Evolutionary conservation across 1,140 invertebrate genomes (phyloP).

Genomic region (Platorchestia sp.): DNA sequence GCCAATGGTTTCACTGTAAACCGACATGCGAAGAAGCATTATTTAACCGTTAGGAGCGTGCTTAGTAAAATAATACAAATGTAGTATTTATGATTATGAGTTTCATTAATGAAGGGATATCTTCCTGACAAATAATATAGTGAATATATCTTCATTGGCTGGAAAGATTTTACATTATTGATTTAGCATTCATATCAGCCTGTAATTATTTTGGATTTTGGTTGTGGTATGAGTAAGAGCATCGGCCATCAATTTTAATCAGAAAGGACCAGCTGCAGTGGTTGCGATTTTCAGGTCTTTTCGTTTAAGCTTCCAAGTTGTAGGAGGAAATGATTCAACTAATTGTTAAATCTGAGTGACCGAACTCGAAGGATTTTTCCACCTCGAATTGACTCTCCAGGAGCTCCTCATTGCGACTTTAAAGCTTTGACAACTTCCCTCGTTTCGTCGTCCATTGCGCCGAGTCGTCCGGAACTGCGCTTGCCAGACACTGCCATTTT

Average conservation of each 20-base stretch:
- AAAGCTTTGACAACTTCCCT: not conserved
- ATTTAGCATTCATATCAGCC: not conserved
- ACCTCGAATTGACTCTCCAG: not conserved
- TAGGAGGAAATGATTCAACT: not conserved
- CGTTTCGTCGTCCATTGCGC: not conserved
- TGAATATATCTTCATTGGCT: no score
- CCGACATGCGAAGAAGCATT: no score
- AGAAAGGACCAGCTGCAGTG: not conserved
- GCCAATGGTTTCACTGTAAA: no score
- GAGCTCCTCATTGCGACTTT: not conserved
- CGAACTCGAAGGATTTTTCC: not conserved
- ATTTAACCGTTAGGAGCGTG: no score
- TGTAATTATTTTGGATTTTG: not conserved
- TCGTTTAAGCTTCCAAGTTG: no score
- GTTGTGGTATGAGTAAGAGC: not conserved
- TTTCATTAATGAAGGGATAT: no score
- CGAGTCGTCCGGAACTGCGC: not conserved
- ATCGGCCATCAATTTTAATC: not conserved
- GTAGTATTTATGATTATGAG: no score
- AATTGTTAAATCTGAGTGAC: not conserved
- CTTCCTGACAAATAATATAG: no score
- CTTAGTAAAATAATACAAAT: no score
- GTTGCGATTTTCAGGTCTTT: no score
- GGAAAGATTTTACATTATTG: no score
- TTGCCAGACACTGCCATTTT: not conserved